Conservation (phyloP, 2,888 invertebrate species). For the Troides helena region DNA sequence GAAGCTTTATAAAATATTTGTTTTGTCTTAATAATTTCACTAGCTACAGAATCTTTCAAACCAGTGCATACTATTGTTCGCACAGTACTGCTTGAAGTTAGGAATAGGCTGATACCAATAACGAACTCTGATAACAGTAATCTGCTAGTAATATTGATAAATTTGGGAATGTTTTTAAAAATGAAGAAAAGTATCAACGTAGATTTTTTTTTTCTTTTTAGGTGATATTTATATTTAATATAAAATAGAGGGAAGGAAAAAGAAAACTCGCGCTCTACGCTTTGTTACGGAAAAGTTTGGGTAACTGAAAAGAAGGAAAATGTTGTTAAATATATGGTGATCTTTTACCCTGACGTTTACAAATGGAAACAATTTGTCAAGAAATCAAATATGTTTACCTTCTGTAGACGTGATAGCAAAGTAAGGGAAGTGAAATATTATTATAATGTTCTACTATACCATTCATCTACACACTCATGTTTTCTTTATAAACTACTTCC, state of each 20-base stretch:
- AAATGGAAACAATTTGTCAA: conserved; percentile 4
- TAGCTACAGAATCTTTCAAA: too few species aligned
- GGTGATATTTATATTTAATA: too few species aligned
- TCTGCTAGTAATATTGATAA: too few species aligned
- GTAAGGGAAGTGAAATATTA: neutral
- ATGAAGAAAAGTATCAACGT: too few species aligned
- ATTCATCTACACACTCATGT: neutral
- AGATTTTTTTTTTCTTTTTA: too few species aligned
- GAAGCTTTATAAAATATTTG: too few species aligned
- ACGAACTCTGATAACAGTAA: too few species aligned
- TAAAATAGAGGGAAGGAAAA: neutral
- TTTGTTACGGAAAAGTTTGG: neutral
- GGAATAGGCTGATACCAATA: too few species aligned
- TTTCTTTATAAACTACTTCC: neutral
- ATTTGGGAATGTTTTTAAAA: too few species aligned
- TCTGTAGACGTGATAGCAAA: neutral
- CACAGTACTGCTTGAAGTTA: too few species aligned
- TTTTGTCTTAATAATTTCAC: too few species aligned
- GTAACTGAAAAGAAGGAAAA: neutral
- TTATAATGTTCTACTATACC: neutral
- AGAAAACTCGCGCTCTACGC: neutral
- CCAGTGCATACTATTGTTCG: too few species aligned
- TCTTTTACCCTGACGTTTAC: conserved; percentile 1
- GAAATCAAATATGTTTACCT: conserved; percentile 13
- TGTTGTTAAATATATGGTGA: neutral